phyloP scores from a whole-genome alignment of 2,888 invertebrate species.

The Ceramica pisi region DNA sequence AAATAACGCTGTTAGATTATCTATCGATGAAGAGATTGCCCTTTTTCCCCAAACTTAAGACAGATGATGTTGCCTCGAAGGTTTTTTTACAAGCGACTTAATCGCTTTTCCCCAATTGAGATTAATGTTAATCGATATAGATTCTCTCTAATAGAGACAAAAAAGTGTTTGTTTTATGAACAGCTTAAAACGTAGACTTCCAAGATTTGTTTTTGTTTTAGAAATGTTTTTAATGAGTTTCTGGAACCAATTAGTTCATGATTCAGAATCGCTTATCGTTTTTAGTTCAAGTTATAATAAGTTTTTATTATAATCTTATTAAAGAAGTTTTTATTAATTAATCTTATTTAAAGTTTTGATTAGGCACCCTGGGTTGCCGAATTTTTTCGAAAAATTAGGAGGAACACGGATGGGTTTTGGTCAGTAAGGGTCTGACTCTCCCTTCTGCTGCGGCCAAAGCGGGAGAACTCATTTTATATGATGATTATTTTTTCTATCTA shows the following conservation, averaged over 20 bases:
- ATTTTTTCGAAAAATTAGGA: no score
- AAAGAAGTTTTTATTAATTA: neutral
- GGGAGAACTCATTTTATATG: no score
- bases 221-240: conserved; percentile 26
- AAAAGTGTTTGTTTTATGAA: conserved; percentile 67
- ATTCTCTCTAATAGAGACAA: conserved; percentile 76
- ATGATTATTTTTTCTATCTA: no score
- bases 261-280: neutral
- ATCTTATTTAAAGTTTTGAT: neutral
- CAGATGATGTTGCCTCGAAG: conserved; percentile 51
- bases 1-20: conserved; percentile 32
- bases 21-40: conserved; percentile 40
- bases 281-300: neutral
- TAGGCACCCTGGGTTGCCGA: no score
- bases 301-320: neutral
- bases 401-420: no score
- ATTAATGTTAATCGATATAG: conserved; percentile 81
- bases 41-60: conserved; percentile 37
- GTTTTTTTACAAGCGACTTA: conserved; percentile 81
- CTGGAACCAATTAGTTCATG: conserved; percentile 2
- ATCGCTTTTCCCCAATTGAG: conserved; percentile 80
- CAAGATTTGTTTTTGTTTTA: conserved; percentile 4
- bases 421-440: no score
- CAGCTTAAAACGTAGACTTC: neutral
- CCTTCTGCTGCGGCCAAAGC: no score